Evolutionary conservation across 2,113 vertebrate genomes (phyloP).

Genomic region (Hucho hucho): DNA sequence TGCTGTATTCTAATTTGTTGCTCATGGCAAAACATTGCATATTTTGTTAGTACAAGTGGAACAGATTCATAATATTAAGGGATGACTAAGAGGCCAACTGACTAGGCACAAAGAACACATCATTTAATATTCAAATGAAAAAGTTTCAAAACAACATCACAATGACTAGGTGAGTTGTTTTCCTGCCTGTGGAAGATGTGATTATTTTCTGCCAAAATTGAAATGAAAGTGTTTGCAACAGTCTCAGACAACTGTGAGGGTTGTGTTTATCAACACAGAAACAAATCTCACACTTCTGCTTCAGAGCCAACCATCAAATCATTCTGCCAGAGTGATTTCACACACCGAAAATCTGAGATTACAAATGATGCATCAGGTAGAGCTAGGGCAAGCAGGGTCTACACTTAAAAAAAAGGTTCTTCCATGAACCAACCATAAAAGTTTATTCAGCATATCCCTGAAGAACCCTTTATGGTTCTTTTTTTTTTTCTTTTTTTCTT

Average conservation of each 20-base stretch:
- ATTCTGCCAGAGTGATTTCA: constrained; percentile 58
- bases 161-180: neutral
- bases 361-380: constrained; percentile 40
- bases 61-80: neutral
- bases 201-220: constrained; percentile 44
- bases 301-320: constrained; percentile 44
- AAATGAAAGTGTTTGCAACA: constrained; percentile 36
- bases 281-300: constrained; percentile 48
- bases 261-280: constrained; percentile 57
- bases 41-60: neutral
- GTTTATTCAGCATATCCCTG: too few relatives aligned
- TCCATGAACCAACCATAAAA: too few relatives aligned
- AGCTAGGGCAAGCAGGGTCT: constrained; percentile 16
- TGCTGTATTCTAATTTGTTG: neutral
- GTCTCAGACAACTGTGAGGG: constrained; percentile 33
- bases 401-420: too few relatives aligned
- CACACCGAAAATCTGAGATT: constrained; percentile 39
- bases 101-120: neutral
- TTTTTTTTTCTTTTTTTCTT: too few relatives aligned
- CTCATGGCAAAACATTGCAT: neutral
- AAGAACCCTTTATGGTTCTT: too few relatives aligned
- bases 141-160: neutral
- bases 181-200: neutral
- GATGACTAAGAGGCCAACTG: neutral
- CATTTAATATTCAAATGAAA: neutral